Evolutionary conservation across 1,140 invertebrate genomes (phyloP), one percentile per base, ranked within the genome.

Genomic region (Holotrichia oblita): DNA sequence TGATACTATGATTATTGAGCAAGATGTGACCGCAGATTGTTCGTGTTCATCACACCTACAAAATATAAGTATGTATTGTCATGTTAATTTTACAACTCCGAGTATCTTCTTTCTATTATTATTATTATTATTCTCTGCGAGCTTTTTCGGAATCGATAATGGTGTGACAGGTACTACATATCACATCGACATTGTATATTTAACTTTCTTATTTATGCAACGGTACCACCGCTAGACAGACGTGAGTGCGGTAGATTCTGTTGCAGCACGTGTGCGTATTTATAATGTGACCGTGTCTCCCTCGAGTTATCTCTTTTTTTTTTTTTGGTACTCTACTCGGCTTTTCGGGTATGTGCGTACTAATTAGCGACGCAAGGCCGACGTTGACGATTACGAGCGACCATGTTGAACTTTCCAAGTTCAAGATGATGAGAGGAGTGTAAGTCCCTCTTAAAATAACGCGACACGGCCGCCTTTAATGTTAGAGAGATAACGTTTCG

Each of bases 151-250:
- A 64, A 24, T 22, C 61, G 61, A 20, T 17, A 64, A 64, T 20
- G 0, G 61, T 64, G 22, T 6, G 24, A 27, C 61, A 64, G 6
- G 17, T 22, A 64, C 61, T 24, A 64, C n/a, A n/a, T n/a, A n/a
- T n/a, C n/a, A 64, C 6, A 20, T 22, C 61, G 6, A 20, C 17
- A 20, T 10, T 27, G 61, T 64, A 64, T 64, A 64, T 64, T 64
- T 64, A 64, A 64, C 61, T 64, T 64, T 64, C 61, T 64, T 64
- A 64, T 64, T 64, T 64, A 64, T 64, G 61, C 61, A 64, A 64
- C 61, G 17, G 61, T 64, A 17, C 17, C 61, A 17, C 17, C 17
- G 14, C 20, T 20, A 64, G 61, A 64, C n/a, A n/a, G n/a, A n/a
- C n/a, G n/a, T n/a, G n/a, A n/a, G n/a, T n/a, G n/a, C n/a, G n/a